Conservation (phyloP, 2,888 invertebrate genomes). For the Shargacucullia verbasci region DNA sequence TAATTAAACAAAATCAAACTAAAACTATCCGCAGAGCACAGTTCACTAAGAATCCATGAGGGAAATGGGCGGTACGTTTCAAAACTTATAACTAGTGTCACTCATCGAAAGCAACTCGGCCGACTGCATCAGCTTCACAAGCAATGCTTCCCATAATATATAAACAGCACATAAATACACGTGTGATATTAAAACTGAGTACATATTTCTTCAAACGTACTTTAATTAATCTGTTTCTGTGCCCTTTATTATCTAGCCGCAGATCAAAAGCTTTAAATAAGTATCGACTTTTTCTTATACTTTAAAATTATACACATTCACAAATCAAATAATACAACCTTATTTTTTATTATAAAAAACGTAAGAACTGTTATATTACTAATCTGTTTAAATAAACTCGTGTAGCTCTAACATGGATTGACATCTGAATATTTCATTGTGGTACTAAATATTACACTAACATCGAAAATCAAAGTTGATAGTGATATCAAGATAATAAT, state of each 20-base stretch:
- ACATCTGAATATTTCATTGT: constrained; percentile 4
- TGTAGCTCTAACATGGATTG: too few relatives aligned
- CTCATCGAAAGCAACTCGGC: constrained; percentile 47
- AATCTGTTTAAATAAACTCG: neutral
- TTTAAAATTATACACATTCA: constrained; percentile 7
- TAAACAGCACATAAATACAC: constrained; percentile 49
- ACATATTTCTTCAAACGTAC: constrained; percentile 6
- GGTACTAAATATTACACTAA: constrained; percentile 10
- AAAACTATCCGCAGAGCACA: constrained; percentile 42
- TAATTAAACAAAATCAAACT: constrained; percentile 43
- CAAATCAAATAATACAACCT: neutral
- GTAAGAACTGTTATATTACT: neutral
- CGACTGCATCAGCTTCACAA: constrained; percentile 51
- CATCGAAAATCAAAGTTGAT: constrained; percentile 19
- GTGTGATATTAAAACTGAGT: constrained; percentile 37
- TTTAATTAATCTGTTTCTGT: constrained; percentile 22
- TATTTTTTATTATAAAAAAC: neutral
- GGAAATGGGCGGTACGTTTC: constrained; percentile 40
- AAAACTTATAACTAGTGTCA: constrained; percentile 41
- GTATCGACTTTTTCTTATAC: neutral
- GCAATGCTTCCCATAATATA: constrained; percentile 53
- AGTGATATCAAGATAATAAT: too few relatives aligned
- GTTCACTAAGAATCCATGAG: constrained; percentile 32
- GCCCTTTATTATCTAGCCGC: constrained; percentile 18
- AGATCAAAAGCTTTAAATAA: constrained; percentile 16